Percentiles rank a stretch among this genome's conserved stretches.
Evolutionary conservation across 2,888 invertebrate genomes (phyloP).

Genomic region (Hypomecis punctinalis): DNA sequence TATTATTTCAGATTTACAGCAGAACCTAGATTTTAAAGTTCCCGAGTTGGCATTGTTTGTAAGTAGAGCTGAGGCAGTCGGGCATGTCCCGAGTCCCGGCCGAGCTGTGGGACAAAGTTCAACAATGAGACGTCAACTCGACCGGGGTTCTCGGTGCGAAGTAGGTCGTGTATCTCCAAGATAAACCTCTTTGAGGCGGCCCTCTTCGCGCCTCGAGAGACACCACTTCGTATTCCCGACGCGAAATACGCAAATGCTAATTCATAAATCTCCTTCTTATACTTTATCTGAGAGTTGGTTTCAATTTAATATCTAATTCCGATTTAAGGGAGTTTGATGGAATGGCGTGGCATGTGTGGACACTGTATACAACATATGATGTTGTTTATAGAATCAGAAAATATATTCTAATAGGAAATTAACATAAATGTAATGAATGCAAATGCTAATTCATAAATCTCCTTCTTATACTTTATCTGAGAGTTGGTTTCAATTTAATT

Average conservation of each 20-base stretch:
- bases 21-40: constrained; percentile 3
- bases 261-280: constrained; percentile 16
- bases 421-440: too few relatives aligned
- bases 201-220: constrained; percentile 36
- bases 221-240: constrained; percentile 24
- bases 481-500: constrained; percentile 15
- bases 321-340: too few relatives aligned
- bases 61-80: constrained; percentile 33
- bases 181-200: constrained; percentile 53
- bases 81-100: constrained; percentile 42
- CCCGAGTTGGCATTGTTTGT: constrained; percentile 13
- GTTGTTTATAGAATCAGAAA: too few relatives aligned
- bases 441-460: constrained; percentile 22
- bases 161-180: constrained; percentile 58
- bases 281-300: constrained; percentile 10
- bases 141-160: constrained; percentile 54
- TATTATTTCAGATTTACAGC: background rate
- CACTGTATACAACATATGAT: too few relatives aligned
- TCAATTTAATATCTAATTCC: constrained; percentile 6
- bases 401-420: too few relatives aligned
- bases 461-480: constrained; percentile 4
- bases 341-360: too few relatives aligned
- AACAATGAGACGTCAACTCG: constrained; percentile 56
- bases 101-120: constrained; percentile 49
- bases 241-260: constrained; percentile 17